Evolutionary conservation across 1,140 invertebrate genomes (phyloP), one percentile per base, ranked within the genome.

Genomic region (Homalodisca vitripennis): DNA sequence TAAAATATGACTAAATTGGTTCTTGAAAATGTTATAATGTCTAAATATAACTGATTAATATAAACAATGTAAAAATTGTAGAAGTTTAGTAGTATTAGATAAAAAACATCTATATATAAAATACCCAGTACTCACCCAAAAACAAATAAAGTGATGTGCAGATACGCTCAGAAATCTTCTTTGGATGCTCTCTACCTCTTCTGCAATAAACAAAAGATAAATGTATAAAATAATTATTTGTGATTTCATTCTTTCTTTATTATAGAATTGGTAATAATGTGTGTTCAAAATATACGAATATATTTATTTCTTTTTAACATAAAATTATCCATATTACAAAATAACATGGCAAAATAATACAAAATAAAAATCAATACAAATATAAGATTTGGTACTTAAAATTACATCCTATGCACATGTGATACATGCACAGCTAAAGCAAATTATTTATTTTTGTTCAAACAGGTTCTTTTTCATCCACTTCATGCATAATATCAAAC

Each of bases 81-180:
- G 3, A 1, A 26, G 14, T 60, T 26, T 26, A 26, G 6, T 53
- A 22, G 22, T 26, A 60, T 10, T 60, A 60, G 17, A 62, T 20
- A 63, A 57, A 32, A 34, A 13, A 62, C 51, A 26, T 32, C 30
- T 62, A 12, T 31, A 30, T 51, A 55, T 20, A 53, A 12, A 12
- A 6, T 20, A 71, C 78, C 77, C 3, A 51, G n/a, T 51, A 74
- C 78, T 74, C 77, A 82, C 82, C 81, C 64, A 84, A 74, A 74
- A 81, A 82, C 73, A 82, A 62, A 66, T 79, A 79, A 64, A 83
- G 76, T 67, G 77, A 80, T 47, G 80, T 79, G 67, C 76, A 78
- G 32, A 83, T 67, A 68, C 79, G 80, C 29, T 77, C 76, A 32
- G 79, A 79, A 72, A 83, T 81, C 76, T 77, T 78, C 53, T 69